A percentile compares a stretch with the other conserved stretches of the same genome.
phyloP scores from a whole-genome alignment of 2,113 vertebrate genomes.

The Campylorhamphus procurvoides region DNA sequence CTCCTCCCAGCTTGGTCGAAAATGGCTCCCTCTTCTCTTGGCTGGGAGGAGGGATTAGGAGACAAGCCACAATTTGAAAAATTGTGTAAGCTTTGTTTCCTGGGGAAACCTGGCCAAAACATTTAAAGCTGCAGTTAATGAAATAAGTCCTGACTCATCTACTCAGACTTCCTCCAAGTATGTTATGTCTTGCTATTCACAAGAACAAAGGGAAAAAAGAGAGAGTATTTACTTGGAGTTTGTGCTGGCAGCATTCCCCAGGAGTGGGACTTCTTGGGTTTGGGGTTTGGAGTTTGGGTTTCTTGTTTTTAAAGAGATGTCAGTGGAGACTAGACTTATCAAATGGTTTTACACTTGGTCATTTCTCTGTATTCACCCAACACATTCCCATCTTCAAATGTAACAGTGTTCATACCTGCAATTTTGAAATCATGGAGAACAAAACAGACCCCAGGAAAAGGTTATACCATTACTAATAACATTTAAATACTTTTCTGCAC shows the following conservation, averaged over 20 bases:
- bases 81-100: slow-evolving; percentile 45
- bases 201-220: slow-evolving; percentile 2
- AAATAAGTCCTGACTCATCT: slow-evolving; percentile 47
- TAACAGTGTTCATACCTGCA: neutral
- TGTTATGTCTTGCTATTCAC: neutral
- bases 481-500: neutral
- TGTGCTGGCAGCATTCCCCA: neutral
- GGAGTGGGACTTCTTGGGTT: neutral
- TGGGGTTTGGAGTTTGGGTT: neutral
- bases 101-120: slow-evolving; percentile 46
- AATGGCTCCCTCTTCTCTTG: neutral
- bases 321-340: neutral
- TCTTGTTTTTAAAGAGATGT: neutral
- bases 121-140: slow-evolving; percentile 48
- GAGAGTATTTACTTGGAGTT: neutral
- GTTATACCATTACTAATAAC: neutral
- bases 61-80: slow-evolving; percentile 34
- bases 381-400: neutral
- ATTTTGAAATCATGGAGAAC: neutral
- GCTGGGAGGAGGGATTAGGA: neutral
- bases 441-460: neutral
- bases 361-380: neutral
- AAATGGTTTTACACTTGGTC: neutral
- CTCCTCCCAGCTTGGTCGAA: neutral
- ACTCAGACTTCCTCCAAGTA: slow-evolving; percentile 40